phyloP scores from a whole-genome alignment of 1,140 invertebrate genomes.

The Sinella curviseta region DNA sequence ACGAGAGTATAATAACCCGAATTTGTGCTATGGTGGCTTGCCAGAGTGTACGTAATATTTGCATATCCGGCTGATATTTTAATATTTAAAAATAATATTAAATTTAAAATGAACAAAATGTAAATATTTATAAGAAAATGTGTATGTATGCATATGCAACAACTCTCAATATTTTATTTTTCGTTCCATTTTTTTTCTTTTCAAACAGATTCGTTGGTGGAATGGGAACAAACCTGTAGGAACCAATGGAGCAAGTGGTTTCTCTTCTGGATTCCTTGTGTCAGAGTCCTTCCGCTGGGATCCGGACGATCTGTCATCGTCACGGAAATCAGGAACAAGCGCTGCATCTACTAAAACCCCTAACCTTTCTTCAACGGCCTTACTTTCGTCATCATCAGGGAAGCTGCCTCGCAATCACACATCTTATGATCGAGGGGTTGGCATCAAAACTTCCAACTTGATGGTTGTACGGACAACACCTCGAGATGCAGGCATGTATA shows the following conservation, averaged over 20 bases:
- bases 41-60: too few relatives aligned
- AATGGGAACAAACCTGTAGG: slow-evolving; percentile 25
- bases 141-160: not conserved
- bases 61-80: too few relatives aligned
- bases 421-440: slow-evolving; percentile 37
- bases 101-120: too few relatives aligned
- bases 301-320: not conserved
- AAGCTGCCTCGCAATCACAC: not conserved
- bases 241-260: not conserved
- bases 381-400: not conserved
- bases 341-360: not conserved
- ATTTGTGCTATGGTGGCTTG: too few relatives aligned
- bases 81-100: too few relatives aligned
- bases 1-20: too few relatives aligned
- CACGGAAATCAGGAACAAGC: not conserved
- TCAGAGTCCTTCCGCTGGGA: not conserved
- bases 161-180: not conserved
- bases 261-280: not conserved
- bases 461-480: slow-evolving; percentile 69
- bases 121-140: not conserved
- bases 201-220: slow-evolving; percentile 34
- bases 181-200: not conserved
- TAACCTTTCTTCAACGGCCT: not conserved
- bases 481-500: slow-evolving; percentile 71
- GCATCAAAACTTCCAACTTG: slow-evolving; percentile 58